phyloP scores from a whole-genome alignment of 2,888 invertebrate genomes.

The Dicyrtoma fusca region DNA sequence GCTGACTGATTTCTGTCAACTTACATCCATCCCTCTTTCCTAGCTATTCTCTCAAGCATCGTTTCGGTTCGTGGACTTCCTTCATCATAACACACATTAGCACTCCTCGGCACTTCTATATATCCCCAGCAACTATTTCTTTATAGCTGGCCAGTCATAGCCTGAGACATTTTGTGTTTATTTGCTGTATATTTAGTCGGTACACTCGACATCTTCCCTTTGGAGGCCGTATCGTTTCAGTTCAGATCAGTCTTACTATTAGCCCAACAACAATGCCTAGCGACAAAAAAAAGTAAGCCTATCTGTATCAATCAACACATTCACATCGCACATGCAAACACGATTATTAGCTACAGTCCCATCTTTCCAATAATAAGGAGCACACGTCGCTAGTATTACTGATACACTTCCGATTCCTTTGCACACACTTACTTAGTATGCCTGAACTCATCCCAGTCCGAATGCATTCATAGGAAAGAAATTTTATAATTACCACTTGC shows the following conservation, averaged over 20 bases:
- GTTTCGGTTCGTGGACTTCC: slow-evolving; percentile 51
- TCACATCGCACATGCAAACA: neutral
- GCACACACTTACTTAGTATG: no score
- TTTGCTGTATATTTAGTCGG: neutral
- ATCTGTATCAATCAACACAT: no score
- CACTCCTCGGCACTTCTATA: neutral
- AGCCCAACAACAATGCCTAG: no score
- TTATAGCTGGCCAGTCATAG: neutral
- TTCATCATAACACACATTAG: slow-evolving; percentile 1
- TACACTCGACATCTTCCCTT: no score
- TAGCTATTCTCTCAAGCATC: slow-evolving; percentile 21
- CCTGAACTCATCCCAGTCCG: no score
- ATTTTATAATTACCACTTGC: no score
- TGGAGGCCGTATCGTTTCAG: no score
- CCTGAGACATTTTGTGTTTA: neutral
- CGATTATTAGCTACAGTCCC: neutral
- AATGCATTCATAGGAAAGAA: no score
- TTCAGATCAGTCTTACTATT: no score
- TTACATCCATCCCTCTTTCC: slow-evolving; percentile 33
- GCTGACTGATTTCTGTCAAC: slow-evolving; percentile 53
- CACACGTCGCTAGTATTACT: no score
- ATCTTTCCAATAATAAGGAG: neutral
- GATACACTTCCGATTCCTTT: no score
- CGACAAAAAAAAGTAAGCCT: no score
- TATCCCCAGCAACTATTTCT: neutral